Evolutionary conservation across 2,888 invertebrate species (phyloP).

Genomic region (Thereva nobilitata): DNA sequence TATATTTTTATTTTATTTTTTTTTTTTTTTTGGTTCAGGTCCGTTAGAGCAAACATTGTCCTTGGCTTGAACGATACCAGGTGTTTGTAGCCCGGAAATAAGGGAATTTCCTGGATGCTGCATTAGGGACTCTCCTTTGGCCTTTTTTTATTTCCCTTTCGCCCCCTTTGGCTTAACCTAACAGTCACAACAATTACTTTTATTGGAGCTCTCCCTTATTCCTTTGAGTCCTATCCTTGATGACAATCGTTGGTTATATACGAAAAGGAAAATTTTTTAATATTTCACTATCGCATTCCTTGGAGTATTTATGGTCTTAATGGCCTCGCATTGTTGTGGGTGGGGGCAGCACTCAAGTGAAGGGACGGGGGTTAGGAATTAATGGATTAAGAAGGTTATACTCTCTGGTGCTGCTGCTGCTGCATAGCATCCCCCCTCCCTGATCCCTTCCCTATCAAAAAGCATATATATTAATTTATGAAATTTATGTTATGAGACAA

Average conservation of each 20-base stretch:
- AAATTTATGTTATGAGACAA: constrained; percentile 20
- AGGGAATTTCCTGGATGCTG: too few species aligned
- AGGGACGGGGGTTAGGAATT: constrained; percentile 2
- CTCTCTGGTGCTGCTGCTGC: background rate
- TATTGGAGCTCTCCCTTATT: background rate
- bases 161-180: too few species aligned
- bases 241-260: constrained; percentile 13
- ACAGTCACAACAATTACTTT: constrained; percentile 2
- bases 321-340: background rate
- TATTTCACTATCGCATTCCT: constrained; percentile 26
- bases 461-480: constrained; percentile 32
- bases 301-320: constrained; percentile 1
- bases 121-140: too few species aligned
- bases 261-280: constrained; percentile 18
- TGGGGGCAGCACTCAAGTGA: background rate
- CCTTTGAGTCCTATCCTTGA: constrained; percentile 4
- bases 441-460: background rate
- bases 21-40: background rate
- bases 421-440: constrained; percentile 10
- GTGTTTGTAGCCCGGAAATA: too few species aligned
- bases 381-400: constrained; percentile 21
- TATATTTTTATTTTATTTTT: background rate
- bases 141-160: too few species aligned
- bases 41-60: constrained; percentile 4
- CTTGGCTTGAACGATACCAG: too few species aligned